Base-by-base conservation (phyloP, 1,140 invertebrate genomes). In the Planococcus citri region DNA sequence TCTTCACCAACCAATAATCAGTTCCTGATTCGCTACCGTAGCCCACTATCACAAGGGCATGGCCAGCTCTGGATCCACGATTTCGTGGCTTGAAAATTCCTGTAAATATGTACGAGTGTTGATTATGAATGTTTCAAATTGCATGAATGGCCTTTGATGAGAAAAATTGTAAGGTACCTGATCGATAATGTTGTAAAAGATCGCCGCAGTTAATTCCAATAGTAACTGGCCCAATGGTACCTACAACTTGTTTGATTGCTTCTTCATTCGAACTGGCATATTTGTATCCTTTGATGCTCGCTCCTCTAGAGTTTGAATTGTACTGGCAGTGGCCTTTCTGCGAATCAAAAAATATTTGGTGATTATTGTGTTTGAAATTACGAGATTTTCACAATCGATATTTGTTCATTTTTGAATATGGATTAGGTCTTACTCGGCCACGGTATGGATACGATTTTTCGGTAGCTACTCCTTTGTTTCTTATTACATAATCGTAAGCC, bases 401-500 rank as follows among this genome's bases (percentile, higher is more conserved):
- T 12, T n/a, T n/a, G 12, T 33, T 1, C 0, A 41, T 17, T 71
- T 71, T n/a, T n/a, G 3, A 70, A n/a, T n/a, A n/a, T n/a, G n/a
- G n/a, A n/a, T n/a, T n/a, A n/a, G n/a, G n/a, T n/a, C n/a, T n/a
- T 57, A 74, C 85, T 73, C 87, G 78, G 20, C 81, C 92, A 78
- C 92, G 88, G 78, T 97, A 97, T 0, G 92, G 89, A 78, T 97
- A 96, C 17, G 83, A 84, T 27, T 83, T 80, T 80, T 98, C 96
- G 3, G 94, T 97, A 78, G 99, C 95, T 72, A 99, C 82, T 4
- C 88, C 91, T 8, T 83, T 81, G 76, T 98, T 98, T 58, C 89
- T 86, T 78, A 88, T 92, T 74, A 99, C 87, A 79, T 98, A 98
- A 73, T 87, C 81, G 82, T 96, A 95, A 61, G 91, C 91, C 3